Evolutionary conservation across 2,797 vertebrate species (phyloP).

Genomic region (Onychomys leucogaster): DNA sequence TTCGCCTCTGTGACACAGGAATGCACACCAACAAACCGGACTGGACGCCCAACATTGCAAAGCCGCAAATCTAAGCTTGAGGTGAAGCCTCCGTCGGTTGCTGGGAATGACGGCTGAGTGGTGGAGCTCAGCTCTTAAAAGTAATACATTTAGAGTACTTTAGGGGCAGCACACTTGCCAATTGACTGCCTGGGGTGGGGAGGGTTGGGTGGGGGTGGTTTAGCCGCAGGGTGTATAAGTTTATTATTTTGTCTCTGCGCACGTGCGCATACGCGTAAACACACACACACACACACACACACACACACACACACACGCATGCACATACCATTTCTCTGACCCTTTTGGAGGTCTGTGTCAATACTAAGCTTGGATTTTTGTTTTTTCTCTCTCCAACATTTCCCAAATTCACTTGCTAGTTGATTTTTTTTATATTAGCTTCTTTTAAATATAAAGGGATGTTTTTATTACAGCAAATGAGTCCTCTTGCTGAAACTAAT

Average conservation of each 20-base stretch:
- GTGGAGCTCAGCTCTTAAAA: slow-evolving; percentile 40
- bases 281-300: too few species aligned
- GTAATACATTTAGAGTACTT: neutral
- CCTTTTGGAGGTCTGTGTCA: neutral
- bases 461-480: neutral
- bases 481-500: neutral
- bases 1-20: slow-evolving; percentile 27
- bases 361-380: neutral
- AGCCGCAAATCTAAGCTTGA: slow-evolving; percentile 48
- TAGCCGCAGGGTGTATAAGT: neutral
- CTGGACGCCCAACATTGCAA: slow-evolving; percentile 6
- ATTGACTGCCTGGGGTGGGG: neutral
- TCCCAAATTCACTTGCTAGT: neutral
- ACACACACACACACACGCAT: too few species aligned
- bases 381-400: neutral
- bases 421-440: slow-evolving; percentile 6
- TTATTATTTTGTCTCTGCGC: neutral
- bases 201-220: neutral
- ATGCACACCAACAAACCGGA: slow-evolving; percentile 48
- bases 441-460: neutral
- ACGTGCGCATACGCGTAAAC: too few species aligned
- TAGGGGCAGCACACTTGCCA: neutral
- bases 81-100: neutral
- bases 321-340: neutral
- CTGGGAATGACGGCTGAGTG: slow-evolving; percentile 36